A percentile compares a stretch with the other conserved stretches of the same genome.
phyloP scores from a whole-genome alignment of 1,140 invertebrate genomes.

The Orussus abietinus region DNA sequence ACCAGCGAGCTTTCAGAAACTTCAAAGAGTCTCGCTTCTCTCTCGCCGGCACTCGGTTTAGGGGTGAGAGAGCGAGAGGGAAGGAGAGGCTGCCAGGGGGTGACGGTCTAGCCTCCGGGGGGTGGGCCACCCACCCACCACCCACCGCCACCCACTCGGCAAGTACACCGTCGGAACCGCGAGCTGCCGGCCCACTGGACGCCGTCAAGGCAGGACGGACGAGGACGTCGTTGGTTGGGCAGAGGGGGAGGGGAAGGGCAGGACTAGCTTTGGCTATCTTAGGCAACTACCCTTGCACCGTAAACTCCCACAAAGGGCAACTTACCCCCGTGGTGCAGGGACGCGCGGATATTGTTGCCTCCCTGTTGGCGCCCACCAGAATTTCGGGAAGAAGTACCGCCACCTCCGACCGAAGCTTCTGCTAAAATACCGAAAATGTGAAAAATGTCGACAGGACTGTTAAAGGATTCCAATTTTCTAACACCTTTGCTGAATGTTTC shows the following conservation, averaged over 20 bases:
- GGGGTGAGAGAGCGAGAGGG: too few species aligned
- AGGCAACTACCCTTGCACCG: conserved; percentile 19
- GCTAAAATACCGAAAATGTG: too few species aligned
- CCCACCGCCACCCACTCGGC: conserved; percentile 6
- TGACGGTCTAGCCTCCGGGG: background rate
- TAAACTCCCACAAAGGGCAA: conserved; percentile 26
- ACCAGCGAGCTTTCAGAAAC: conserved; percentile 40
- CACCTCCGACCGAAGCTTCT: too few species aligned
- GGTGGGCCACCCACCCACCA: conserved; percentile 14
- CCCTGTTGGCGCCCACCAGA: too few species aligned
- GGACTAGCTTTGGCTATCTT: conserved; percentile 21
- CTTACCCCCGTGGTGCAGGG: conserved; percentile 17
- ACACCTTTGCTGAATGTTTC: too few species aligned
- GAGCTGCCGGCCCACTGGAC: conserved; percentile 13
- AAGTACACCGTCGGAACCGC: conserved; percentile 21
- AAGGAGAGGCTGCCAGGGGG: too few species aligned
- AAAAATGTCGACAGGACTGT: too few species aligned
- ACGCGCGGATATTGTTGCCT: too few species aligned
- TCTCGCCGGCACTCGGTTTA: too few species aligned
- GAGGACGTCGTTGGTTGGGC: background rate
- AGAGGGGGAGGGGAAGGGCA: too few species aligned
- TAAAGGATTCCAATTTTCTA: too few species aligned
- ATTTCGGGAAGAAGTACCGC: too few species aligned
- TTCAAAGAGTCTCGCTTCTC: conserved; percentile 34
- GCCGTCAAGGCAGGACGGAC: background rate